Evolutionary conservation across 92 coral and sea anemone genomes (phyloP).

Genomic region (Scolanthus callimorphus): DNA sequence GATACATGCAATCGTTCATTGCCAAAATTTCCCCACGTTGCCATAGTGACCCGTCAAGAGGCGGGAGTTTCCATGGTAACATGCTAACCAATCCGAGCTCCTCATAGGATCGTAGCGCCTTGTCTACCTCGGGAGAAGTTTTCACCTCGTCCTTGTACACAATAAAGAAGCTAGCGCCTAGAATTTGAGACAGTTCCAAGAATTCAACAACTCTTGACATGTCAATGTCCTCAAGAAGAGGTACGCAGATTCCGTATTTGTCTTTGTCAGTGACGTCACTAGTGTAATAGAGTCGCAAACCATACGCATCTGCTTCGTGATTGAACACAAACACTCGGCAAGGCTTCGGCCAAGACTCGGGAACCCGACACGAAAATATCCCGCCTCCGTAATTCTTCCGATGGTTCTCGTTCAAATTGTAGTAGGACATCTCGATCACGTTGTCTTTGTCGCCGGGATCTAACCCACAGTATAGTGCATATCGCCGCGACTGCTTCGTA

Average conservation of each 20-base stretch:
- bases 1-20: constrained; percentile 42
- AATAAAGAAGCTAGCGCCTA: constrained; percentile 24
- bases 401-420: constrained; percentile 2
- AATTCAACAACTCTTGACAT: constrained; percentile 27
- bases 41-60: constrained; percentile 5
- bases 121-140: not conserved
- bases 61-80: constrained; percentile 24
- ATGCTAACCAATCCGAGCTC: constrained; percentile 7
- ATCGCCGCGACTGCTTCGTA: not conserved
- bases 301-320: not conserved
- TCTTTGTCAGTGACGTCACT: constrained; percentile 15
- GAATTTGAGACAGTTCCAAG: constrained; percentile 29
- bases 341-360: not conserved
- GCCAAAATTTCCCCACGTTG: constrained; percentile 14
- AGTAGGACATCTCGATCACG: not conserved
- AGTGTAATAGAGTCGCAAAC: not conserved
- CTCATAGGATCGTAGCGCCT: constrained; percentile 13
- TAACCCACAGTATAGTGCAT: not conserved
- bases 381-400: not conserved
- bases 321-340: not conserved
- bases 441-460: not conserved
- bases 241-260: constrained; percentile 27
- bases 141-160: constrained; percentile 7
- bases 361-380: constrained; percentile 3
- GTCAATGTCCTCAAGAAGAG: constrained; percentile 19